Evolutionary conservation across 1,140 invertebrate species (phyloP).

Genomic region (Drosophila repletoides): DNA sequence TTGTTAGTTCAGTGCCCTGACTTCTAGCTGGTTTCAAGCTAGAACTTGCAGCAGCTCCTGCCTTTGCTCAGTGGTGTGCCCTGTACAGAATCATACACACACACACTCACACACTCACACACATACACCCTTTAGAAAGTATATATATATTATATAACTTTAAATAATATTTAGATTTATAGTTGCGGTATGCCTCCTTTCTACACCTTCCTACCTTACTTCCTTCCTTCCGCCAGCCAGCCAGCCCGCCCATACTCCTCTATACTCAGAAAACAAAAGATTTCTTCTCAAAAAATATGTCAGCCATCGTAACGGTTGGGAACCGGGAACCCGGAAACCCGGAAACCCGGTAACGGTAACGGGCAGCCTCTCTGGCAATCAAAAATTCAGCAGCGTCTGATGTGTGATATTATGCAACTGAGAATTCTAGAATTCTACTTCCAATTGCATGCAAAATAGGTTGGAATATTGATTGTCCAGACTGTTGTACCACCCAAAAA

Average conservation of each 20-base stretch:
- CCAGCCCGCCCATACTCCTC: no score
- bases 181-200: constrained; percentile 34
- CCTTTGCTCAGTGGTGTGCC: constrained; percentile 60
- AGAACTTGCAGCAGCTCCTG: constrained; percentile 10
- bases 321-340: background rate
- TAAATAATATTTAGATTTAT: no score
- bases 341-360: background rate
- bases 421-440: constrained; percentile 1
- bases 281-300: no score
- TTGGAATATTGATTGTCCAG: constrained; percentile 21
- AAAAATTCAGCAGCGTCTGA: constrained; percentile 39
- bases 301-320: no score
- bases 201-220: no score
- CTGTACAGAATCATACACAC: constrained; percentile 21
- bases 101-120: constrained; percentile 26
- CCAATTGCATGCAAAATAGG: constrained; percentile 6
- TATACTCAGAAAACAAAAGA: no score
- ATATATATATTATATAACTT: no score
- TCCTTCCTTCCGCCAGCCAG: no score
- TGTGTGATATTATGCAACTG: constrained; percentile 66
- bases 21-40: constrained; percentile 7
- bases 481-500: background rate
- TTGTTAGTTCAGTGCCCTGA: constrained; percentile 15
- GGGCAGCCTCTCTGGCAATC: background rate
- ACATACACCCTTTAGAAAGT: constrained; percentile 37